These are phyloP conservation scores for Daubentonia madagascariensis DNA, from an alignment of 2,113 vertebrate species.

Conservation along the genomic window DNA sequence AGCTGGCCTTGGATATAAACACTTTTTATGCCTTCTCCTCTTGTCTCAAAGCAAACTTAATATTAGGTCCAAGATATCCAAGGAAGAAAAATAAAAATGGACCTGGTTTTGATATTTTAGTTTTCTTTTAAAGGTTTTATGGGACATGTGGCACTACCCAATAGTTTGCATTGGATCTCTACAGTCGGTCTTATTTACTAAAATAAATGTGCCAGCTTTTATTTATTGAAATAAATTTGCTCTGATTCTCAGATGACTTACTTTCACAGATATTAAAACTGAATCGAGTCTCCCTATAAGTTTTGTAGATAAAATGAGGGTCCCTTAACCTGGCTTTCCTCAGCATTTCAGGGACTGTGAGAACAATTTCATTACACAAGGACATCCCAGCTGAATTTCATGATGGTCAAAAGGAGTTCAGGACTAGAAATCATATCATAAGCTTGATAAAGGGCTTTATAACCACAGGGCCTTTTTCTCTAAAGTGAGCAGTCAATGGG, in stretches of 20 bases:
- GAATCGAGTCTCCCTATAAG: background rate
- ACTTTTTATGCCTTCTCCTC: background rate
- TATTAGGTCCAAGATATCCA: background rate
- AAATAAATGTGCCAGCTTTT: background rate
- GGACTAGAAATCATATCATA: background rate
- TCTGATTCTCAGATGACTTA: constrained; percentile 24
- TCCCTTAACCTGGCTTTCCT: background rate
- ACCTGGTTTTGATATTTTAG: background rate
- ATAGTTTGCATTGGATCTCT: background rate
- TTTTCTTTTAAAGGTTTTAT: background rate
- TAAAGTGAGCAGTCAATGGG: background rate
- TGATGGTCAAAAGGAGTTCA: background rate
- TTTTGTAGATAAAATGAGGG: background rate
- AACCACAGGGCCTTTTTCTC: background rate
- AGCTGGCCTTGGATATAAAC: background rate
- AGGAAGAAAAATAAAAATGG: background rate
- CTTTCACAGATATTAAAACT: background rate
- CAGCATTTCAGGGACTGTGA: background rate
- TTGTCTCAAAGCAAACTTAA: background rate
- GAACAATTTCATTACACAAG: background rate
- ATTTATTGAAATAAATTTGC: background rate
- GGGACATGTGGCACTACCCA: background rate
- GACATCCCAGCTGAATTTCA: background rate
- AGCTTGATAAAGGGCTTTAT: background rate
- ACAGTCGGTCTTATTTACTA: background rate